Evolutionary conservation across 2,888 invertebrate species (phyloP).

Genomic region (Molanna angustata): DNA sequence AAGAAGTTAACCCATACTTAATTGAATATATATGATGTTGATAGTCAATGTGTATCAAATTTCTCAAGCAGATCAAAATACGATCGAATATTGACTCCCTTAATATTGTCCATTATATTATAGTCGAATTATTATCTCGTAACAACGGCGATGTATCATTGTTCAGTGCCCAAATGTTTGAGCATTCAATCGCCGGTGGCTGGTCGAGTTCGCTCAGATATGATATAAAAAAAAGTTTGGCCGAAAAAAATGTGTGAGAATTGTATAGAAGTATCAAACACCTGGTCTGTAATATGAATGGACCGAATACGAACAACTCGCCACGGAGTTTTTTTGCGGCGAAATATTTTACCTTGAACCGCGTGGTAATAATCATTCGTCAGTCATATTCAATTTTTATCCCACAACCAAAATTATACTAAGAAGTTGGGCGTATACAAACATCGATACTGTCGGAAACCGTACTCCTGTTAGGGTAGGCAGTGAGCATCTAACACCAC

Average conservation of each 20-base stretch:
- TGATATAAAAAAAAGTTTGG: constrained; percentile 1
- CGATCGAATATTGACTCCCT: too few relatives aligned
- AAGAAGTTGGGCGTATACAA: too few relatives aligned
- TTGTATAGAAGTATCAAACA: constrained; percentile 4
- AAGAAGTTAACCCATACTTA: too few relatives aligned
- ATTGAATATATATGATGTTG: too few relatives aligned
- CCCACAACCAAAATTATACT: too few relatives aligned
- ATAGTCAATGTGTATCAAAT: too few relatives aligned
- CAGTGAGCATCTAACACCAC: too few relatives aligned
- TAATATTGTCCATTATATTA: too few relatives aligned
- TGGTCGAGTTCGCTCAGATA: not conserved
- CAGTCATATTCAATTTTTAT: not conserved
- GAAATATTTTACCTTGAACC: constrained; percentile 10
- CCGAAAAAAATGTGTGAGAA: constrained; percentile 19
- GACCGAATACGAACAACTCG: not conserved
- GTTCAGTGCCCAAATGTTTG: constrained; percentile 6
- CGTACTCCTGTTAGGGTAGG: too few relatives aligned
- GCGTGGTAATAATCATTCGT: constrained; percentile 9
- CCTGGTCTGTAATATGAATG: constrained; percentile 18
- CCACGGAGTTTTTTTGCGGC: constrained; percentile 4
- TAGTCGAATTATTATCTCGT: not conserved
- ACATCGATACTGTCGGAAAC: too few relatives aligned
- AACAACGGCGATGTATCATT: not conserved
- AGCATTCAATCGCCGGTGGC: constrained; percentile 5
- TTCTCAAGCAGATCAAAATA: too few relatives aligned